These are phyloP conservation scores for Sthenelais limicola DNA, from an alignment of 2,888 invertebrate species.

Conservation along the genomic window DNA sequence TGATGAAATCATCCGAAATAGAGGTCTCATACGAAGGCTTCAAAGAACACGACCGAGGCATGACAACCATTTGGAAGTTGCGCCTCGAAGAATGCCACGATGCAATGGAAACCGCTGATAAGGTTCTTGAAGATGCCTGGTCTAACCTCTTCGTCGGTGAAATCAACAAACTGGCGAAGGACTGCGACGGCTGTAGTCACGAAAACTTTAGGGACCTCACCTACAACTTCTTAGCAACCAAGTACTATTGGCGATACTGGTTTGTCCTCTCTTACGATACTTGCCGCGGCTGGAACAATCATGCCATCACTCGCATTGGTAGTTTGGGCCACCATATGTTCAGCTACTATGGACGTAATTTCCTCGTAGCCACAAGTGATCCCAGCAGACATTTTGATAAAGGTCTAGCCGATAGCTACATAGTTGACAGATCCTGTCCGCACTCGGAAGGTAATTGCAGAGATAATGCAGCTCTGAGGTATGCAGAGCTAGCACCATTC, in stretches of 20 bases:
- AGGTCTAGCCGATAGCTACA: too few relatives aligned
- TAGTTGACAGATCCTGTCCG: too few relatives aligned
- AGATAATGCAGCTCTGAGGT: too few relatives aligned
- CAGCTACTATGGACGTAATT: constrained; percentile 5
- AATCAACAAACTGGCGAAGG: constrained; percentile 17
- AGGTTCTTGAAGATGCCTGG: neutral
- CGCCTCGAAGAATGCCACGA: neutral
- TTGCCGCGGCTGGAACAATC: neutral
- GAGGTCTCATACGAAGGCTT: constrained; percentile 21
- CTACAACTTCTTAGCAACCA: neutral
- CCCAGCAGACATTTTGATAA: too few relatives aligned
- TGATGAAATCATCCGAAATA: constrained; percentile 19
- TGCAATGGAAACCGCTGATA: neutral
- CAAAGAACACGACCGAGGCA: constrained; percentile 26
- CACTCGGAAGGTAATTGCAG: too few relatives aligned
- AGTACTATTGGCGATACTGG: constrained; percentile 7
- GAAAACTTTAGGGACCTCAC: neutral
- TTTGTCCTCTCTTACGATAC: constrained; percentile 1
- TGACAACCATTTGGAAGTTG: constrained; percentile 11
- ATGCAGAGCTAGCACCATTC: too few relatives aligned
- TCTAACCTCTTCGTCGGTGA: neutral
- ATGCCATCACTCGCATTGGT: neutral
- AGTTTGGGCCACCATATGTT: neutral
- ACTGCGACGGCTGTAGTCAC: neutral
- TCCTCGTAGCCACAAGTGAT: neutral